phyloP scores from a whole-genome alignment of 1,140 invertebrate species.

The Bathynomus jamesi region DNA sequence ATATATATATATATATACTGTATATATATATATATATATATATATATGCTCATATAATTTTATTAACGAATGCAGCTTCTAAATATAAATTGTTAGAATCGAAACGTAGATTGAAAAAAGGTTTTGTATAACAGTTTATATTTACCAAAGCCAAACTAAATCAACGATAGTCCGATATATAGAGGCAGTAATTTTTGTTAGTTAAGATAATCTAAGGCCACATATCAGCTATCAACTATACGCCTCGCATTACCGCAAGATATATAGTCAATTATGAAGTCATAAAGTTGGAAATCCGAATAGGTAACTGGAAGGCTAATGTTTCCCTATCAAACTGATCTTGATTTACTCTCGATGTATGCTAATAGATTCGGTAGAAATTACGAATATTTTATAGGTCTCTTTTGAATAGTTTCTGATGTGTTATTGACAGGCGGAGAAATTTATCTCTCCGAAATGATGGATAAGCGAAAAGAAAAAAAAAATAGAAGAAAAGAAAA shows the following conservation, averaged over 20 bases:
- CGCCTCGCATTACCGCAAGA: neutral
- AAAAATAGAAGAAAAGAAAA: neutral
- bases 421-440: neutral
- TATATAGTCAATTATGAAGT: constrained; percentile 1
- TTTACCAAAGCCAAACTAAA: too few species aligned
- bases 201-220: neutral
- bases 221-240: neutral
- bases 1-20: too few species aligned
- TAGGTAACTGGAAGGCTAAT: neutral
- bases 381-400: neutral
- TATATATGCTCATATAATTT: too few species aligned
- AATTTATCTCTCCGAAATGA: neutral
- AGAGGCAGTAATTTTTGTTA: neutral
- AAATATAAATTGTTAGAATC: too few species aligned
- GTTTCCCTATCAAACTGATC: constrained; percentile 1
- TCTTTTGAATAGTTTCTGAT: neutral
- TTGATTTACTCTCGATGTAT: neutral
- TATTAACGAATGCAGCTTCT: too few species aligned
- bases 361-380: neutral
- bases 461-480: neutral
- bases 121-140: too few species aligned
- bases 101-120: too few species aligned
- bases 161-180: neutral
- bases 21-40: too few species aligned
- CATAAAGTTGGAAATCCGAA: constrained; percentile 1